Evolutionary conservation across 2,797 vertebrate genomes (phyloP).

Genomic region (Muraenolepis orangiensis): DNA sequence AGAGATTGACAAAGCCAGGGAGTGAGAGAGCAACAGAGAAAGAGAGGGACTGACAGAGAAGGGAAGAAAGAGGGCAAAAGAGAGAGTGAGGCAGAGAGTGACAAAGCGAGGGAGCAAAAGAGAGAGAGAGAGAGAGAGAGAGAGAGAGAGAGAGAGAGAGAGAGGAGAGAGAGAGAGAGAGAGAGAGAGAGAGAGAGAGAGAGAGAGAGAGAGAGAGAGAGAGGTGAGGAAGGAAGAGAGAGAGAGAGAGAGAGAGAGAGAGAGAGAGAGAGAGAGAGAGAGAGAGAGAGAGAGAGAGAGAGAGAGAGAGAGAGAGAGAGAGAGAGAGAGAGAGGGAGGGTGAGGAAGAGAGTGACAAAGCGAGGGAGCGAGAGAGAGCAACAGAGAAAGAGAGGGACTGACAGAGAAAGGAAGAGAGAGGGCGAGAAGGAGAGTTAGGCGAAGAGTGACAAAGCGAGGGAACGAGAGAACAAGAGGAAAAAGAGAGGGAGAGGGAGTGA

Average conservation of each 20-base stretch:
- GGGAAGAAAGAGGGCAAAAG: not conserved
- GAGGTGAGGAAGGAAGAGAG: not conserved
- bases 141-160: not conserved
- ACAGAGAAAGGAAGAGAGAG: not conserved
- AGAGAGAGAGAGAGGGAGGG: not conserved
- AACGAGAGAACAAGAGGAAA: not conserved
- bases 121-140: not conserved
- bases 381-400: not conserved
- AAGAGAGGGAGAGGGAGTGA: slow-evolving; percentile 22
- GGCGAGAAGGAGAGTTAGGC: not conserved
- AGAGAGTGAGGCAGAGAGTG: not conserved
- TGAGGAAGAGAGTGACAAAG: not conserved
- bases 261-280: too few species aligned
- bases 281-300: not conserved
- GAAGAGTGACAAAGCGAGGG: not conserved
- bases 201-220: not conserved
- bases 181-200: not conserved
- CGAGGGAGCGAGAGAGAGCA: not conserved
- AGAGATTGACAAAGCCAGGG: not conserved
- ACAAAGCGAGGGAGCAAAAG: not conserved
- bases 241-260: not conserved
- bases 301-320: not conserved
- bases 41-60: not conserved
- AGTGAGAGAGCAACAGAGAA: not conserved
- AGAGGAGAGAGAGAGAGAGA: not conserved